Base-by-base conservation (phyloP, 2,797 vertebrate genomes). In the Valencia hispanica region DNA sequence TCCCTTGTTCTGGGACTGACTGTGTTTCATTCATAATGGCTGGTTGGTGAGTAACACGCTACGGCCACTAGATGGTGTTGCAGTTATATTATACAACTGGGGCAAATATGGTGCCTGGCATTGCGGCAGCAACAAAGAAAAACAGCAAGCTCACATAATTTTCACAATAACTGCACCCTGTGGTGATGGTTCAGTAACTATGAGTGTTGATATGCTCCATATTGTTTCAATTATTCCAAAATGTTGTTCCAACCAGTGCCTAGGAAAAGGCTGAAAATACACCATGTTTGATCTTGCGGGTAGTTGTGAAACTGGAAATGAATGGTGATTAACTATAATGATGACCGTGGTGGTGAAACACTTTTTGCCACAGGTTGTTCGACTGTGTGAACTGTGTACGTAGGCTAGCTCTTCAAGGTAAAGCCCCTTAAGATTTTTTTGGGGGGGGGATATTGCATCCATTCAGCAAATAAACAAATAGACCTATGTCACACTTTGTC, bases 61-160 rank as follows among this genome's bases (percentile, higher is more conserved):
- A 17, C 4, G 15, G 88, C 94, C 94, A 95, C 94, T 88, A 93
- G 95, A 93, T 95, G 94, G 94, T 57, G 93, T 59, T 91, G 88
- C 87, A 77, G 85, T 70, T 70, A 85, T 88, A 73, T 81, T 45
- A 8, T 75, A 76, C 51, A 39, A 59, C 48, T 0, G n/a, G 18
- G 14, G 4, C 0, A 55, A 47, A 51, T 12, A 25, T 39, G 50
- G 30, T 0, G 45, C 68, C 53, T 30, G 65, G 59, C 47, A 53
- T 68, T 82, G 80, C 84, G 76, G 81, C 76, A 80, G 75, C 66
- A 82, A 73, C 79, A 84, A 75, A 76, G 68, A 86, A 72, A 81
- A 91, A 83, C 91, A 88, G 89, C 85, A 86, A 78, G 77, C 75
- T 85, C 69, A 73, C 79, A 75, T 88, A 85, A 84, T 92, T 88